phyloP scores from a whole-genome alignment of 2,888 invertebrate genomes.

The Tiliacea aurago region DNA sequence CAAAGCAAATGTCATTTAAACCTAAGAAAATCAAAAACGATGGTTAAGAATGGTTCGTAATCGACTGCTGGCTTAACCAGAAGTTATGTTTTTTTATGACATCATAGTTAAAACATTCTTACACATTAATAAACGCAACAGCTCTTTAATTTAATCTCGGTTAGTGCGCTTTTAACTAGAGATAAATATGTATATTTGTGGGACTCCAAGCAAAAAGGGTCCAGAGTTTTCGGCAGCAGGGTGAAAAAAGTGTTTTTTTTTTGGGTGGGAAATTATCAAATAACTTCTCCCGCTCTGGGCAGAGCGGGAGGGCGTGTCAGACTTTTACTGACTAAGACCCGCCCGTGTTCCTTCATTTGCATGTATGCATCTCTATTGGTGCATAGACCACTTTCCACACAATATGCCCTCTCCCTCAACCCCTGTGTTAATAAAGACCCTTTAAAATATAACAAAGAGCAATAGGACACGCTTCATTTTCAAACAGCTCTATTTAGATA shows the following conservation, averaged over 20 bases:
- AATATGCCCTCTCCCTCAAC: neutral
- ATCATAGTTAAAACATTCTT: too few species aligned
- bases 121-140: neutral
- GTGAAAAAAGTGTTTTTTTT: too few species aligned
- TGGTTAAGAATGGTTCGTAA: neutral
- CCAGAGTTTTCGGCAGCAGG: too few species aligned
- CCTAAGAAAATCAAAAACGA: neutral
- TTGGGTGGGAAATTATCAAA: too few species aligned
- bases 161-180: neutral
- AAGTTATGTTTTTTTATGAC: neutral
- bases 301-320: too few species aligned
- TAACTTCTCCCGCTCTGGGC: too few species aligned
- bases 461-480: neutral
- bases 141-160: neutral
- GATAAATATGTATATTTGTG: too few species aligned
- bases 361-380: neutral
- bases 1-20: neutral
- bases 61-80: neutral
- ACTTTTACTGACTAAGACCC: too few species aligned
- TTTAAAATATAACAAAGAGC: too few species aligned
- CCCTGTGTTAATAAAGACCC: neutral
- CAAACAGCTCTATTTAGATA: neutral
- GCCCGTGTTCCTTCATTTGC: too few species aligned
- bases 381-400: neutral
- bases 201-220: too few species aligned